These are phyloP conservation scores for Lerista edwardsae DNA, from an alignment of 2,797 vertebrate species.

Conservation along the genomic window DNA sequence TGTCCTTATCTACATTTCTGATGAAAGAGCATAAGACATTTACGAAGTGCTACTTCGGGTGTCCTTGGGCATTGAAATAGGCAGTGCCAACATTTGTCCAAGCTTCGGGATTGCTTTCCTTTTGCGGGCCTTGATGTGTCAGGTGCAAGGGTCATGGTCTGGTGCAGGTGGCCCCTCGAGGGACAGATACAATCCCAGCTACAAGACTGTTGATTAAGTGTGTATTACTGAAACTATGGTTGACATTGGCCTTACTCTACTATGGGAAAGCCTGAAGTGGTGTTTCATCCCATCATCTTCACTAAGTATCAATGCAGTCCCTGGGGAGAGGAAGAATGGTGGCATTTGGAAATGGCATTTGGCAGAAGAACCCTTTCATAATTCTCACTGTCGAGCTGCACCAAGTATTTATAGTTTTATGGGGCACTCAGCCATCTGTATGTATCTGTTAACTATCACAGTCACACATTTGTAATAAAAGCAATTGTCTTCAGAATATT, in stretches of 20 bases:
- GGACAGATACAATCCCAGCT: constrained; percentile 63
- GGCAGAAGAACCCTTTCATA: constrained; percentile 56
- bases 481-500: background rate
- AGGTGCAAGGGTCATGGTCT: constrained; percentile 68
- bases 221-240: constrained; percentile 65
- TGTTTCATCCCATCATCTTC: constrained; percentile 65
- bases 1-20: constrained; percentile 48
- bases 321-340: constrained; percentile 54
- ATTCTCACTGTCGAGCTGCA: constrained; percentile 36
- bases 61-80: constrained; percentile 46
- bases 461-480: constrained; percentile 4
- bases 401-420: constrained; percentile 27
- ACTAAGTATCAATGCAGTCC: constrained; percentile 69
- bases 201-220: constrained; percentile 67
- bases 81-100: constrained; percentile 32
- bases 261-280: constrained; percentile 60
- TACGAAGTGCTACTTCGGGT: constrained; percentile 33
- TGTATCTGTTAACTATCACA: constrained; percentile 23
- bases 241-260: constrained; percentile 69
- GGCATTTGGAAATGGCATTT: constrained; percentile 65
- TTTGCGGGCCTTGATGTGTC: constrained; percentile 54
- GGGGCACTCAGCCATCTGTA: constrained; percentile 26
- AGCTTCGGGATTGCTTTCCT: constrained; percentile 44
- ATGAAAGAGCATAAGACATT: constrained; percentile 15
- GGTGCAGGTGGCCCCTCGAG: constrained; percentile 62